A percentile compares a stretch with the other conserved stretches of the same genome.
These are phyloP conservation scores for Cephus rjabovi DNA, from an alignment of 2,888 invertebrate species.

Conservation along the genomic window DNA sequence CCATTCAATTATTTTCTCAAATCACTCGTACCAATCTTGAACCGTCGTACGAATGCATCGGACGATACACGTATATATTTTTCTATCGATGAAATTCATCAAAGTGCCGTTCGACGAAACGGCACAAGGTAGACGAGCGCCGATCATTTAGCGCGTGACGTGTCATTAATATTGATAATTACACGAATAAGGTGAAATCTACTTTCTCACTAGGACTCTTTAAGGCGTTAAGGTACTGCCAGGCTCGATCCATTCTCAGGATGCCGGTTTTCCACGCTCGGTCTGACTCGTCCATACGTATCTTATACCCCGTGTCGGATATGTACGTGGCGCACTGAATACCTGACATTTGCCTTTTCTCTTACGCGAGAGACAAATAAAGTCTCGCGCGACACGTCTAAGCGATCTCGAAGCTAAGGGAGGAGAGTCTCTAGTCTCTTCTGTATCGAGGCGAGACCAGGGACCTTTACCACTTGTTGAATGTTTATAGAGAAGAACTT, in stretches of 20 bases:
- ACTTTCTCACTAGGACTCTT: neutral
- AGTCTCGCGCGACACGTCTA: neutral
- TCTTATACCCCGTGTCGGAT: neutral
- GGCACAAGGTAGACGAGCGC: neutral
- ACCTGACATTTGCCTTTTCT: neutral
- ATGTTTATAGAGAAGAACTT: slow-evolving; percentile 44
- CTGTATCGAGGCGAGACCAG: slow-evolving; percentile 20
- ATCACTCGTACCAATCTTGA: neutral
- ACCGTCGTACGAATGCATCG: neutral
- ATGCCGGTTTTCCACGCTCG: neutral
- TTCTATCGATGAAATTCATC: neutral
- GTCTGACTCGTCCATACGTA: neutral
- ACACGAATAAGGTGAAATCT: neutral
- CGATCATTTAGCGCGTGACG: neutral
- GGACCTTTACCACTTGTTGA: slow-evolving; percentile 42
- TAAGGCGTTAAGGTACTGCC: neutral
- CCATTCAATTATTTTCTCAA: neutral
- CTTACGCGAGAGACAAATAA: neutral
- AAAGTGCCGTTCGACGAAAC: neutral
- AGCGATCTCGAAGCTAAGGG: neutral
- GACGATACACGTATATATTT: neutral
- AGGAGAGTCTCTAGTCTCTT: neutral
- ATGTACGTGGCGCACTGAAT: neutral
- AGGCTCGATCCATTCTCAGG: neutral
- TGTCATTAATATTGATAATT: neutral